These are phyloP conservation scores for Heterotis niloticus DNA, from an alignment of 2,113 vertebrate species.

Conservation along the genomic window DNA sequence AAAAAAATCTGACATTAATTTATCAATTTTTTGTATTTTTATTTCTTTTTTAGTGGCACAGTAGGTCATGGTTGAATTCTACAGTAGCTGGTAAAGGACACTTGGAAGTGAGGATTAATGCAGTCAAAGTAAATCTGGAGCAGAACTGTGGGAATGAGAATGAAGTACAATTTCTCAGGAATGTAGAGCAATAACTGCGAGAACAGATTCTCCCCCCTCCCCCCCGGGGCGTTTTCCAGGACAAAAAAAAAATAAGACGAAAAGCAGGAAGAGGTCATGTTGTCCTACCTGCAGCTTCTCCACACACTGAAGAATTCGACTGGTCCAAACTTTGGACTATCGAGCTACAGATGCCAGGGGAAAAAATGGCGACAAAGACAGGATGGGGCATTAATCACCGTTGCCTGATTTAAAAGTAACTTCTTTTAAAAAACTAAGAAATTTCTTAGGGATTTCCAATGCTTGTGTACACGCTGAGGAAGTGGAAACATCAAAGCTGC, in stretches of 20 bases:
- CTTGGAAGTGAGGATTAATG: not conserved
- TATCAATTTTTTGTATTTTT: no score
- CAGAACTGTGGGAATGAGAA: not conserved
- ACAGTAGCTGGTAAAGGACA: no score
- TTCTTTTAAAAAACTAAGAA: no score
- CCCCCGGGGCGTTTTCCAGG: no score
- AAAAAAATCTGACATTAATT: no score
- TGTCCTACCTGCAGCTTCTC: conserved; percentile 60
- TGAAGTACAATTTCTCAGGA: not conserved
- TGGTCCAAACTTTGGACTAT: conserved; percentile 68
- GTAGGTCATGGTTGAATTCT: no score
- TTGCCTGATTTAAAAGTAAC: no score
- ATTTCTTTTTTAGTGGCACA: no score
- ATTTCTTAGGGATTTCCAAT: no score
- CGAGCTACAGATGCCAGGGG: conserved; percentile 43
- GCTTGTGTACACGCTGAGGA: no score
- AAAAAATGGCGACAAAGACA: conserved; percentile 28
- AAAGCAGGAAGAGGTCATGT: conserved; percentile 13
- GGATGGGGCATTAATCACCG: no score
- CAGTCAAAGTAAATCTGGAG: not conserved
- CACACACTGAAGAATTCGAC: conserved; percentile 66
- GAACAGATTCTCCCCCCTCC: not conserved
- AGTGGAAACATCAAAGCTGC: not conserved
- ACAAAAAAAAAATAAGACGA: conserved; percentile 41
- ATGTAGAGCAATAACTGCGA: not conserved